phyloP scores from a whole-genome alignment of 1,140 invertebrate genomes.

The Drosophila setifemur region DNA sequence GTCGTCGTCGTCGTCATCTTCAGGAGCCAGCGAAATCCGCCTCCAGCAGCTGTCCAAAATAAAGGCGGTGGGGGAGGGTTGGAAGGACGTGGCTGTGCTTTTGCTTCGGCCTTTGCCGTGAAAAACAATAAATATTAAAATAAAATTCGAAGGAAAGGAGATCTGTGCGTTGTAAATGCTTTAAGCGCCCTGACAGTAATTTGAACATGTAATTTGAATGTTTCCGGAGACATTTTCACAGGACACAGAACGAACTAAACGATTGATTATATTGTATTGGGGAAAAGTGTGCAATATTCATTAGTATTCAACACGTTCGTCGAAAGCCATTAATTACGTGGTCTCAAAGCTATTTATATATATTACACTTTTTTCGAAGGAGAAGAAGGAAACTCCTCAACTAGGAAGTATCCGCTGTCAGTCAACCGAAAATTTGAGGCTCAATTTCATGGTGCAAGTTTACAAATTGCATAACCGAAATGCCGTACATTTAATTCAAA shows the following conservation, averaged over 20 bases:
- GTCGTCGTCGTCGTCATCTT: conserved; percentile 28
- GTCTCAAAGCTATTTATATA: not conserved
- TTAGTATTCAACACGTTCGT: conserved; percentile 26
- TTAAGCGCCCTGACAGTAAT: conserved; percentile 67
- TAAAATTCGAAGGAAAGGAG: conserved; percentile 50
- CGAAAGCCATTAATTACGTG: conserved; percentile 20
- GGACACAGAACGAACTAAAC: not conserved
- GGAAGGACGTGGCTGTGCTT: conserved; percentile 39
- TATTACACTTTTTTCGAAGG: no score
- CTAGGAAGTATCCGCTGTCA: no score
- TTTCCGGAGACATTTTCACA: conserved; percentile 16
- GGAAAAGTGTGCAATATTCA: conserved; percentile 5
- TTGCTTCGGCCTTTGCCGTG: conserved; percentile 60
- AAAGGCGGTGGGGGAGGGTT: not conserved
- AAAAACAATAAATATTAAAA: conserved; percentile 79
- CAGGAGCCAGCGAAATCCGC: conserved; percentile 13
- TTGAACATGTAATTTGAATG: conserved; percentile 73
- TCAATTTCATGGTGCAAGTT: conserved; percentile 36
- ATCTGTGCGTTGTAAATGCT: conserved; percentile 53
- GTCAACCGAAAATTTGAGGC: not conserved
- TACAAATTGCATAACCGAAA: conserved; percentile 45
- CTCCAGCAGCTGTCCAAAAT: conserved; percentile 46
- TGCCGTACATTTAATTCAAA: conserved; percentile 37
- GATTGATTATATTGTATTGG: conserved; percentile 23
- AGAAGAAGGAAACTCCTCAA: no score